Base-by-base conservation (phyloP, 2,888 invertebrate genomes). In the Tiliacea citrago region DNA sequence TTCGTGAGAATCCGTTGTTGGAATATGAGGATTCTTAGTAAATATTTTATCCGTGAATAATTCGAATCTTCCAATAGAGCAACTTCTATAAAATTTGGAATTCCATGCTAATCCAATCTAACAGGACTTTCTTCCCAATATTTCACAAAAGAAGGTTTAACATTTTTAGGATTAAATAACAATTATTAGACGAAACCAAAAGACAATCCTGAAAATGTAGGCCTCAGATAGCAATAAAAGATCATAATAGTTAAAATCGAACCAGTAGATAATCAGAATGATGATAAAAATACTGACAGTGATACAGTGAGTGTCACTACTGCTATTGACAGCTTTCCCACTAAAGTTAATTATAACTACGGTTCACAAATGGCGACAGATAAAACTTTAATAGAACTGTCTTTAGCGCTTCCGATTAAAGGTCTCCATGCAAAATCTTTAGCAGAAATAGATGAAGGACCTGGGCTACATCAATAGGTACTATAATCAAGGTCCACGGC, bases 331-430 rank as follows among this genome's bases (percentile, higher is more conserved):
- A 79, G 75, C 74, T 71, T 79, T 75, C 63, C 45, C 42, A 70
- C 75, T 77, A 77, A 74, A 74, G 29, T 63, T 80, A 77, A 74
- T 83, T 83, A 83, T 57, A 70, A 72, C 75, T 86, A 83, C 74
- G 49, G 68, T 84, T 77, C 78, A 77, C 76, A 80, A 73, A 75
- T 86, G 75, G 82, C 82, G 76, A 88, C 69, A 88, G 66, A 69
- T 69, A 69, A 24, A 65, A 69, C 63, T 86, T 65, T 42, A 42
- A 47, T 45, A 83, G 65, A 66, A 78, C 83, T 86, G 72, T 68
- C 72, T 79, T 49, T 55, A 66, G 47, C 12, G 9, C 7, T 29
- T n/a, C 21, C 0, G 5, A 24, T 24, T 39, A 9, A 29, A 58
- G 51, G 6, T 65, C 9, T 51, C 16, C 16, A 47, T 6, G 9